Percentiles rank a stretch among this genome's conserved stretches.
These are phyloP conservation scores for Colossoma macropomum DNA, from an alignment of 2,113 vertebrate species.

Conservation along the genomic window DNA sequence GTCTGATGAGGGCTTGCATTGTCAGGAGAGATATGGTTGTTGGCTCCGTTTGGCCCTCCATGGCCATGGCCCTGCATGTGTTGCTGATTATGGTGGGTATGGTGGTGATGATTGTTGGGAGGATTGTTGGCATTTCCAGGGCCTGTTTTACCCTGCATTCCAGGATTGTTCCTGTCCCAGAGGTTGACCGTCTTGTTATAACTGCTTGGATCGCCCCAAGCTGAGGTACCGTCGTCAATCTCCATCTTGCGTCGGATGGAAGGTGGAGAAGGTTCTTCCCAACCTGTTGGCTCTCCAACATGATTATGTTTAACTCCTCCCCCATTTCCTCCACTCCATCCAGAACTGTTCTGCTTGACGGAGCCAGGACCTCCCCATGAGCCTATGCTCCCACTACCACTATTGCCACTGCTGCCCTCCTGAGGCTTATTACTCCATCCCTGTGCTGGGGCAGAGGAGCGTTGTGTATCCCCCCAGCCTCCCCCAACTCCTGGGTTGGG, in stretches of 20 bases:
- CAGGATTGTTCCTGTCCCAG: conserved; percentile 96
- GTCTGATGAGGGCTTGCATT: conserved; percentile 70
- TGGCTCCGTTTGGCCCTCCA: conserved; percentile 74
- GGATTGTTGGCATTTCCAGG: conserved; percentile 61
- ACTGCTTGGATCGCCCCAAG: conserved; percentile 94
- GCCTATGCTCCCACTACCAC: conserved; percentile 84
- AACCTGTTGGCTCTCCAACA: conserved; percentile 86
- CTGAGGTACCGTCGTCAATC: conserved; percentile 97
- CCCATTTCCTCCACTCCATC: conserved; percentile 49
- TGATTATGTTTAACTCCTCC: conserved; percentile 80
- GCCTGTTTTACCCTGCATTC: conserved; percentile 77
- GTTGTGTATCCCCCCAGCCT: conserved; percentile 87
- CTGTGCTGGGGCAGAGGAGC: conserved; percentile 81
- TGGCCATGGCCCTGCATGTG: conserved; percentile 78
- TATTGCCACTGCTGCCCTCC: conserved; percentile 85
- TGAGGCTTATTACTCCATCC: conserved; percentile 90
- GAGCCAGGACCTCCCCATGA: conserved; percentile 81
- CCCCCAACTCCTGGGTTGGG: conserved; percentile 61
- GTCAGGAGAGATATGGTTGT: conserved; percentile 73
- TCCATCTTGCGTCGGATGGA: conserved; percentile 97
- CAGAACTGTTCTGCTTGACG: conserved; percentile 64
- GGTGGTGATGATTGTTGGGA: conserved; percentile 67
- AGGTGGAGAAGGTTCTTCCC: conserved; percentile 95
- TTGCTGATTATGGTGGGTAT: conserved; percentile 75
- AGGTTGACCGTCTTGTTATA: conserved; percentile 95